Evolutionary conservation across 2,113 vertebrate genomes (phyloP).

Genomic region (Crotalus horridus): DNA sequence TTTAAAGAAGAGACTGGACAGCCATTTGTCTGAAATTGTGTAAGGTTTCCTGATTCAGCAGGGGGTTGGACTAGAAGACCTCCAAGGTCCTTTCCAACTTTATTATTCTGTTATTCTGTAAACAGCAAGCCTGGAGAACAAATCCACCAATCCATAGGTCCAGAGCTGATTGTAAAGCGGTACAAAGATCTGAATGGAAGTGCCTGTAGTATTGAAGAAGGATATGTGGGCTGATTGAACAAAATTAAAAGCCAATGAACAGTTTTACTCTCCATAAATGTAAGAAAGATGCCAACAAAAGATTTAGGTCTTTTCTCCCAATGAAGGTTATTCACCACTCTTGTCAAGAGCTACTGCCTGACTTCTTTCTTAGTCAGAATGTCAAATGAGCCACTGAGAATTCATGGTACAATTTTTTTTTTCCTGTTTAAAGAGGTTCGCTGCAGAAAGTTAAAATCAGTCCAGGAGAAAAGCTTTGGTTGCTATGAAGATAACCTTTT

Average conservation of each 20-base stretch:
- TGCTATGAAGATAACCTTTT: conserved; percentile 5
- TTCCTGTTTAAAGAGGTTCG: background rate
- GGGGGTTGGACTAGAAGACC: background rate
- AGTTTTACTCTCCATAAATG: background rate
- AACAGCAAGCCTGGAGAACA: background rate
- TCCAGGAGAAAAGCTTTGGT: background rate
- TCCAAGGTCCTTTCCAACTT: background rate
- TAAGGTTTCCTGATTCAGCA: no score
- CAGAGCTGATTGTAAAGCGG: background rate
- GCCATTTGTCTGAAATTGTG: no score
- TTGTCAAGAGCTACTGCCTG: background rate
- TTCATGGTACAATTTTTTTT: background rate
- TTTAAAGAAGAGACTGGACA: no score
- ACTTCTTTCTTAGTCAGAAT: background rate
- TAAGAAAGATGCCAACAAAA: background rate
- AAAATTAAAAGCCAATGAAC: background rate
- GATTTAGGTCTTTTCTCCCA: background rate
- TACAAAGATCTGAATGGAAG: background rate
- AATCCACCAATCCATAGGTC: background rate
- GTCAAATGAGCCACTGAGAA: background rate
- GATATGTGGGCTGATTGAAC: background rate
- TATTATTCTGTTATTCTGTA: background rate
- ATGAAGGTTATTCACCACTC: background rate
- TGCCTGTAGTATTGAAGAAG: no score
- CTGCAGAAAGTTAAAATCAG: background rate